These are phyloP conservation scores for Tenthredo scrophulariae DNA, from an alignment of 2,888 invertebrate genomes.

Conservation along the genomic window DNA sequence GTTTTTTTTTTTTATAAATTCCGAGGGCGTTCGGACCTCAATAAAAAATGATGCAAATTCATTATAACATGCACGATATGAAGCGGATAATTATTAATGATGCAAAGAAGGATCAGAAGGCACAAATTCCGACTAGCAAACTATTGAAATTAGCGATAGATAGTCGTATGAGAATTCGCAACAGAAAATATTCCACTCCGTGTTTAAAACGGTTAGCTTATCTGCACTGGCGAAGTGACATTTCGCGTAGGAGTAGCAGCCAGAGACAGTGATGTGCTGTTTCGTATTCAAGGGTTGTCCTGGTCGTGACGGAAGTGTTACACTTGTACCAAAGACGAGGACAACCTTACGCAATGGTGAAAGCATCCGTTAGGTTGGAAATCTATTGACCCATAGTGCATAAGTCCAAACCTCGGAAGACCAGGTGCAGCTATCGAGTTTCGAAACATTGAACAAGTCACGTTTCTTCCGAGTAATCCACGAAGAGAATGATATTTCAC, in stretches of 20 bases:
- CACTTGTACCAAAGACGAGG: conserved; percentile 68
- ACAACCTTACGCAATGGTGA: conserved; percentile 71
- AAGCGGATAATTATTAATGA: too few species aligned
- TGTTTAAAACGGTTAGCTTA: neutral
- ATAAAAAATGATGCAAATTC: too few species aligned
- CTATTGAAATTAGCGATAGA: neutral
- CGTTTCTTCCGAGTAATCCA: neutral
- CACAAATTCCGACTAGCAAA: neutral
- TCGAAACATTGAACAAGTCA: neutral
- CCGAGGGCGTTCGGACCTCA: too few species aligned
- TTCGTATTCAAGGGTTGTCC: conserved; percentile 54
- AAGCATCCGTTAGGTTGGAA: conserved; percentile 65
- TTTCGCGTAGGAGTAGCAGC: conserved; percentile 41
- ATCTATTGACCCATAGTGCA: conserved; percentile 64
- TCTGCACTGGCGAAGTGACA: conserved; percentile 2
- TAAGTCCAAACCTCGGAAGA: neutral
- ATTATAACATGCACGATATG: too few species aligned
- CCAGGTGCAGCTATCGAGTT: neutral
- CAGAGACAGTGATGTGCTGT: conserved; percentile 38
- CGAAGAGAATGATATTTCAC: neutral
- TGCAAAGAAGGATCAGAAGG: too few species aligned
- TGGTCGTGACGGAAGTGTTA: conserved; percentile 71
- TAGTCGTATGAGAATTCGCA: neutral
- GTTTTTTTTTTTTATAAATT: too few species aligned
- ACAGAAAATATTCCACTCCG: neutral